Percentiles rank a stretch among this genome's conserved stretches.
Conservation (phyloP, 2,888 invertebrate genomes). For the Macaria notata region DNA sequence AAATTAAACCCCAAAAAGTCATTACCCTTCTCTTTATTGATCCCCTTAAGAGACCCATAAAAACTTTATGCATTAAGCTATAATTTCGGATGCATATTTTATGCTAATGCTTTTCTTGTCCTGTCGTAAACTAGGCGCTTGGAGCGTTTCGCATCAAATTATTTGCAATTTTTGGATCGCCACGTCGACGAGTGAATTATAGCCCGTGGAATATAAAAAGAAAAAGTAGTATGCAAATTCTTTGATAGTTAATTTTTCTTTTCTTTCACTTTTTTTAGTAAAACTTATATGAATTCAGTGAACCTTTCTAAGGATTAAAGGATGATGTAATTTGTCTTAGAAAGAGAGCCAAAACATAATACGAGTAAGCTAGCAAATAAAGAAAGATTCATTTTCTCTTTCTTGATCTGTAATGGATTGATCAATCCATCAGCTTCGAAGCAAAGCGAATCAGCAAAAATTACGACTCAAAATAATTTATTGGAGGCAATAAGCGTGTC, state of each 20-base stretch:
- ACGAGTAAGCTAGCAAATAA: neutral
- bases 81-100: conserved; percentile 39
- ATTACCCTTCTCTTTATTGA: conserved; percentile 29
- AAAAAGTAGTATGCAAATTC: neutral
- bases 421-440: conserved; percentile 26
- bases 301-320: no score
- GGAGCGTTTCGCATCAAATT: conserved; percentile 31
- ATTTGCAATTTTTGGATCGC: conserved; percentile 36
- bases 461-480: conserved; percentile 29
- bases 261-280: no score
- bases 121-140: conserved; percentile 35
- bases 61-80: conserved; percentile 36
- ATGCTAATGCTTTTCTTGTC: conserved; percentile 37
- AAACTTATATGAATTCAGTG: no score
- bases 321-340: no score
- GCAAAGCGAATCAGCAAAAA: conserved; percentile 31
- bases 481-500: conserved; percentile 24
- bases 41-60: conserved; percentile 35
- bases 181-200: conserved; percentile 35
- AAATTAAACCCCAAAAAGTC: conserved; percentile 27
- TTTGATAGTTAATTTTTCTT: neutral
- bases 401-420: conserved; percentile 19
- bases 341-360: no score
- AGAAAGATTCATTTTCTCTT: conserved; percentile 9
- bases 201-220: conserved; percentile 23